Percentiles rank a stretch among this genome's conserved stretches.
Conservation (phyloP, 2,888 invertebrate species). For the Acleris emargana region DNA sequence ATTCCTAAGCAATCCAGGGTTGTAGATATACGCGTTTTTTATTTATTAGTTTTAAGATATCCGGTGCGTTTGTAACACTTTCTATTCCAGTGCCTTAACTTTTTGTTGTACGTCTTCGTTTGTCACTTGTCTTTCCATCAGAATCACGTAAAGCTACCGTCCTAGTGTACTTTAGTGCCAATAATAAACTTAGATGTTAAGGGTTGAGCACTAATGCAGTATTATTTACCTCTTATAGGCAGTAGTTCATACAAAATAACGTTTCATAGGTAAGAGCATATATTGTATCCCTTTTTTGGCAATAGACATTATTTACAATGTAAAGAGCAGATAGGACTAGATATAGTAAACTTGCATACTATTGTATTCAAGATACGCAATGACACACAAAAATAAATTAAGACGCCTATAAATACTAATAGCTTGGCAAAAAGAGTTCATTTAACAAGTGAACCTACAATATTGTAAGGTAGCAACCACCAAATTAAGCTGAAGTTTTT, state of each 20-base stretch:
- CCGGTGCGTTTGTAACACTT: constrained; percentile 25
- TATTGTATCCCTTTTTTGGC: not conserved
- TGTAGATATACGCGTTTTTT: constrained; percentile 20
- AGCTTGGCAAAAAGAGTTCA: too few species aligned
- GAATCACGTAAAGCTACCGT: constrained; percentile 40
- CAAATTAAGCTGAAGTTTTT: too few species aligned
- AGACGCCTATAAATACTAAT: too few species aligned
- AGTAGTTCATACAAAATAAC: not conserved
- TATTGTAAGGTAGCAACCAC: too few species aligned
- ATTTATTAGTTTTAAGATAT: constrained; percentile 14
- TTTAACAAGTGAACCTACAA: too few species aligned
- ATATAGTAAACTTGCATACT: too few species aligned
- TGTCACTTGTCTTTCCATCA: constrained; percentile 19
- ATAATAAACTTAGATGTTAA: constrained; percentile 35
- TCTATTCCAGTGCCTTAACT: constrained; percentile 39
- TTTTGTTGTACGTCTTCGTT: constrained; percentile 22
- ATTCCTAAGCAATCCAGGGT: constrained; percentile 14
- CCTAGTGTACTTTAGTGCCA: constrained; percentile 47
- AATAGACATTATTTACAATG: too few species aligned
- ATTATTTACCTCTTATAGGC: not conserved
- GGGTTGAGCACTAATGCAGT: not conserved
- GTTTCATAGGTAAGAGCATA: not conserved
- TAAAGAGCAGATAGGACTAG: too few species aligned
- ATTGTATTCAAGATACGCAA: too few species aligned
- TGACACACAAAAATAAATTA: too few species aligned